Base-by-base conservation (phyloP, 2,797 vertebrate genomes). In the Epinephelus malabaricus region DNA sequence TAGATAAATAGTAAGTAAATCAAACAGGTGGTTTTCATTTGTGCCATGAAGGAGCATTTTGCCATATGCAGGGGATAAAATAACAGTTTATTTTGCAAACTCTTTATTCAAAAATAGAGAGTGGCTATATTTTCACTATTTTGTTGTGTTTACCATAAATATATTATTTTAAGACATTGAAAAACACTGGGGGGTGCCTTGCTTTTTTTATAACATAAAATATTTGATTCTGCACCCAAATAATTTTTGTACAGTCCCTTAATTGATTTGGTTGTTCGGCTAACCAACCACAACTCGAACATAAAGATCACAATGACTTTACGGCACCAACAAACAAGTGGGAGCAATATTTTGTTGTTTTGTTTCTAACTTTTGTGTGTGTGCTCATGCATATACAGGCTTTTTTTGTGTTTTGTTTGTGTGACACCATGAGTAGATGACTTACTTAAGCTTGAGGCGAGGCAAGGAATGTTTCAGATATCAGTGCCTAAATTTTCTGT, bases 391-490 rank as follows among this genome's bases (percentile, higher is more conserved):
- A 90, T 86, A 85, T 79, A 81, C 63, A 82, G 64, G 76, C 78
- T 46, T 71, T 54, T 55, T 76, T 30, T 30, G 27, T n/a, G 55
- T 51, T 61, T 34, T 2, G 23, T 68, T 69, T 75, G 67, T 71
- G 70, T 64, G 66, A 86, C 80, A 47, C 25, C 5, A 71, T 72
- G 38, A 84, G 59, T 78, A 25, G 23, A 86, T 82, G 81, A 87
- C 53, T 84, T 73, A 78, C 53, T 74, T 80, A 81, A 83, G 78
- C 82, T 83, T 71, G 73, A 85, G 58, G 65, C 65, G 43, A 84
- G 79, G 76, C 74, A 68, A 88, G 92, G 92, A 94, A 95, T 93
- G 93, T 92, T 87, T 92, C 69, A 75, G 80, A 91, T 79, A 61
- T 79, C 70, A 77, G 72, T 65, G 78, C 71, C 87, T 80, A 78